phyloP scores from a whole-genome alignment of 2,797 vertebrate species.

The Sebastes wilsoni region DNA sequence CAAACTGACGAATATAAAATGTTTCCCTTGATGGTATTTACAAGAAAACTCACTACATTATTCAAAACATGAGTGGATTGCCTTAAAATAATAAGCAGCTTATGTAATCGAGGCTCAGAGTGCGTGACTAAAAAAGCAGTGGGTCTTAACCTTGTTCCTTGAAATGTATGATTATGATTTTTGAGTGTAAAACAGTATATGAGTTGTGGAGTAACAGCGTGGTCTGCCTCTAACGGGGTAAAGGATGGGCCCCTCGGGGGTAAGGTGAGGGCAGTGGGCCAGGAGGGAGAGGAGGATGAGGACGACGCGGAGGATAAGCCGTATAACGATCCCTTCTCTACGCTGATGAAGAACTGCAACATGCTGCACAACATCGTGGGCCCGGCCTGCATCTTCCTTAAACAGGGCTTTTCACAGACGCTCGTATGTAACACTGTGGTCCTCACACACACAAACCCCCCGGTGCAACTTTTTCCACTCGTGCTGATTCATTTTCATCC shows the following conservation, averaged over 20 bases:
- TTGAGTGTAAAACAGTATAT: conserved; percentile 8
- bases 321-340: conserved; percentile 61
- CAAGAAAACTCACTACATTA: background rate
- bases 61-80: background rate
- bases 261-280: conserved; percentile 33
- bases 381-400: conserved; percentile 92
- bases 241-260: conserved; percentile 39
- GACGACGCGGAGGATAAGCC: conserved; percentile 28
- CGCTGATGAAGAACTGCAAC: conserved; percentile 80
- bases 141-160: background rate
- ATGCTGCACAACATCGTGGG: conserved; percentile 77
- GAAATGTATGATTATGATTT: conserved; percentile 22
- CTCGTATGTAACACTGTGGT: conserved; percentile 61
- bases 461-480: conserved; percentile 16
- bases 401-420: conserved; percentile 84
- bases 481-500: conserved; percentile 33
- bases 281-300: conserved; percentile 51
- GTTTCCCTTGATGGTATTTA: background rate
- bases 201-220: conserved; percentile 42
- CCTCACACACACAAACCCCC: background rate
- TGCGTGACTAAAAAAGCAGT: background rate
- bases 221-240: conserved; percentile 68
- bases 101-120: conserved; percentile 13
- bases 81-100: conserved; percentile 31
- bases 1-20: background rate